Conservation (phyloP, 2,797 vertebrate genomes). For the Neosilurus hyrtlii region DNA sequence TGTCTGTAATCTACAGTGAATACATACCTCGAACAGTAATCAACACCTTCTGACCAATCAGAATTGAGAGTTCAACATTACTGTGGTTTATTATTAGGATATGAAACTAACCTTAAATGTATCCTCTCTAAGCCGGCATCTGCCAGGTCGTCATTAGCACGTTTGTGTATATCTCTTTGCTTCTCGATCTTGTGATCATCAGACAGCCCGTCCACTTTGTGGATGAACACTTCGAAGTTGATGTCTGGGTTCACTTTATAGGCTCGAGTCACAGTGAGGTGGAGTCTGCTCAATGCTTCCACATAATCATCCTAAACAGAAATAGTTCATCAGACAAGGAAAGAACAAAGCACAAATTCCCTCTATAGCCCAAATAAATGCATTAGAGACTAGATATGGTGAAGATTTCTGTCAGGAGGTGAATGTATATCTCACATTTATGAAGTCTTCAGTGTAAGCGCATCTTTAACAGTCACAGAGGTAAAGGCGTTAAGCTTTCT, state of each 20-base stretch:
- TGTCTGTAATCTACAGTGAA: too few relatives aligned
- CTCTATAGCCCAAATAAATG: neutral
- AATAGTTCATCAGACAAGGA: neutral
- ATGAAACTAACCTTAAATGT: slow-evolving; percentile 80
- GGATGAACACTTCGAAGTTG: slow-evolving; percentile 95
- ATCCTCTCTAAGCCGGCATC: slow-evolving; percentile 87
- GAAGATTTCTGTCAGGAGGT: neutral
- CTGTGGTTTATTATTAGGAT: too few relatives aligned
- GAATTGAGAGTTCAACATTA: too few relatives aligned
- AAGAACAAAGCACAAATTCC: too few relatives aligned
- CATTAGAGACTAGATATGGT: too few relatives aligned
- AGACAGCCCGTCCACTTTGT: slow-evolving; percentile 92
- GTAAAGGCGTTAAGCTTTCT: too few relatives aligned
- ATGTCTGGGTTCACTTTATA: slow-evolving; percentile 93
- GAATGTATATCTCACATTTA: neutral
- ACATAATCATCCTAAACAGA: slow-evolving; percentile 85
- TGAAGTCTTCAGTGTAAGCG: neutral
- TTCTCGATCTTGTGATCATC: slow-evolving; percentile 96
- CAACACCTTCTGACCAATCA: too few relatives aligned
- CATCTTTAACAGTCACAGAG: neutral
- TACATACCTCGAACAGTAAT: too few relatives aligned
- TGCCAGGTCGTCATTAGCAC: slow-evolving; percentile 86
- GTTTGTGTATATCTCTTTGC: slow-evolving; percentile 90
- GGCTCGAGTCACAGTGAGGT: slow-evolving; percentile 89
- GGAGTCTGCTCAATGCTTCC: slow-evolving; percentile 87